Percentiles rank a stretch among this genome's conserved stretches.
Evolutionary conservation across 1,140 invertebrate species (phyloP).

Genomic region (Drosophila erecta): DNA sequence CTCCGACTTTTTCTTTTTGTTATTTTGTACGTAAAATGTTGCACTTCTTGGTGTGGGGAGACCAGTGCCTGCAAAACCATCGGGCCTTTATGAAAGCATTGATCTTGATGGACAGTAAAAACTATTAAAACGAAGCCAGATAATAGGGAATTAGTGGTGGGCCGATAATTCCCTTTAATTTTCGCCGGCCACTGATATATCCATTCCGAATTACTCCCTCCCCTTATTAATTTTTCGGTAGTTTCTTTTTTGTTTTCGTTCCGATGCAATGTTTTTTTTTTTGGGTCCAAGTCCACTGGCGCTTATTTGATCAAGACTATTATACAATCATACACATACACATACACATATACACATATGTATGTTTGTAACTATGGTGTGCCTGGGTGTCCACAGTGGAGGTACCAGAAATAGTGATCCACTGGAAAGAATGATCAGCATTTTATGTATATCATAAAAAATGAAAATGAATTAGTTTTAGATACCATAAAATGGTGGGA

Average conservation of each 20-base stretch:
- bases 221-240: slow-evolving; percentile 10
- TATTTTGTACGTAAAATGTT: slow-evolving; percentile 2
- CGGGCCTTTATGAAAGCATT: slow-evolving; percentile 5
- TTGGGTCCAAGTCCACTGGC: slow-evolving; percentile 36
- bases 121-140: slow-evolving; percentile 3
- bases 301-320: slow-evolving; percentile 52
- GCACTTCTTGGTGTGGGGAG: slow-evolving; percentile 5
- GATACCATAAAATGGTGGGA: too few species aligned
- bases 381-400: slow-evolving; percentile 1
- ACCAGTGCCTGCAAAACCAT: slow-evolving; percentile 15
- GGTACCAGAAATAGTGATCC: slow-evolving; percentile 1
- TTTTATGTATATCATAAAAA: too few species aligned
- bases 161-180: slow-evolving; percentile 17
- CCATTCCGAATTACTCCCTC: not conserved
- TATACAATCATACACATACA: slow-evolving; percentile 34
- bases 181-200: slow-evolving; percentile 1
- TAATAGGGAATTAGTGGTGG: not conserved
- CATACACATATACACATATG: not conserved
- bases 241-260: slow-evolving; percentile 4
- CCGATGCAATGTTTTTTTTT: slow-evolving; percentile 24
- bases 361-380: slow-evolving; percentile 9
- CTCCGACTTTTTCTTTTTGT: slow-evolving; percentile 6
- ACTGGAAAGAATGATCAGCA: too few species aligned
- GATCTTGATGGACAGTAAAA: slow-evolving; percentile 5
- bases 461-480: too few species aligned